Percentiles rank a stretch among this genome's conserved stretches.
These are phyloP conservation scores for Amiota minor DNA, from an alignment of 2,888 invertebrate species.

Conservation along the genomic window DNA sequence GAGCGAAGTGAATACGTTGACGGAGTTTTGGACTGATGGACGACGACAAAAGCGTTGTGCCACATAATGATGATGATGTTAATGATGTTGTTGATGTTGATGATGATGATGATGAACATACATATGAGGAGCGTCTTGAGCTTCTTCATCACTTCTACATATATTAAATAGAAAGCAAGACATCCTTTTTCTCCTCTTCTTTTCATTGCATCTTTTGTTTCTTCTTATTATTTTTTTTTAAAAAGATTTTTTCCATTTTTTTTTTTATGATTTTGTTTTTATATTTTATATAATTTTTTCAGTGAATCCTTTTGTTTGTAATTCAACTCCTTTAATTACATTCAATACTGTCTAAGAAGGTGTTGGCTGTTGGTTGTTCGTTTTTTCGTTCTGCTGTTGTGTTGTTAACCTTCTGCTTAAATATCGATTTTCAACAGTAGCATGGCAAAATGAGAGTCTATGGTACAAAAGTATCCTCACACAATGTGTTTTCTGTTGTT, in stretches of 20 bases:
- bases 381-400: too few relatives aligned
- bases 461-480: too few relatives aligned
- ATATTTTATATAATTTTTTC: not conserved
- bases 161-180: not conserved
- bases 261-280: not conserved
- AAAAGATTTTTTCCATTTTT: not conserved
- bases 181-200: not conserved
- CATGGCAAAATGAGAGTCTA: too few relatives aligned
- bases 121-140: not conserved
- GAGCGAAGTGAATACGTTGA: too few relatives aligned
- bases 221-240: not conserved
- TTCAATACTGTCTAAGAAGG: constrained; percentile 37
- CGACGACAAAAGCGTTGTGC: not conserved
- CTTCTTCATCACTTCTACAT: not conserved
- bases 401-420: constrained; percentile 48
- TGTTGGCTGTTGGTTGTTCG: constrained; percentile 18
- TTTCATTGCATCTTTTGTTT: not conserved
- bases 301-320: constrained; percentile 30
- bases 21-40: too few relatives aligned
- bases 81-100: not conserved
- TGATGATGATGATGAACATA: not conserved
- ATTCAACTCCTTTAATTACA: constrained; percentile 43
- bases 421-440: constrained; percentile 60
- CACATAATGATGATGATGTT: too few relatives aligned
- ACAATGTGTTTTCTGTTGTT: too few relatives aligned